phyloP scores from a whole-genome alignment of 2,888 invertebrate genomes.

The Dryadula phaetusa region DNA sequence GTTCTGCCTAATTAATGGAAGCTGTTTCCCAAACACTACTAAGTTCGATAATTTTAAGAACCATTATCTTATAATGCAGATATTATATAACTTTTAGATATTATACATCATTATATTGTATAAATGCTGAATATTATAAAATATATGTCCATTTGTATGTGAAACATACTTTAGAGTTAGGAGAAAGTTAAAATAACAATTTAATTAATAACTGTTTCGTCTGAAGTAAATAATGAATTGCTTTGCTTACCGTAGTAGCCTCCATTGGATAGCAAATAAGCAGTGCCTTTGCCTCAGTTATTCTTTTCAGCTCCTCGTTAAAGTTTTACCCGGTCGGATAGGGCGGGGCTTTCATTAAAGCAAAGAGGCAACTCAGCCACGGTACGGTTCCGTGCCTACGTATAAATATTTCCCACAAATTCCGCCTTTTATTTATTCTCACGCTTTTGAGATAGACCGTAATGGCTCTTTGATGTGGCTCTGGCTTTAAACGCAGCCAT shows the following conservation, averaged over 20 bases:
- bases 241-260: slow-evolving; percentile 38
- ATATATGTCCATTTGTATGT: not conserved
- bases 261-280: slow-evolving; percentile 54
- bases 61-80: slow-evolving; percentile 27
- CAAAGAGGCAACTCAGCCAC: slow-evolving; percentile 72
- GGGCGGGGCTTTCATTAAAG: slow-evolving; percentile 76
- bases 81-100: not conserved
- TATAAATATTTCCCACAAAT: slow-evolving; percentile 79
- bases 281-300: slow-evolving; percentile 57
- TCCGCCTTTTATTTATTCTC: slow-evolving; percentile 79
- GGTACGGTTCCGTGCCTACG: slow-evolving; percentile 63
- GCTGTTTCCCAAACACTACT: slow-evolving; percentile 68
- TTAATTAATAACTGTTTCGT: slow-evolving; percentile 34
- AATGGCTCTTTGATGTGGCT: slow-evolving; percentile 82
- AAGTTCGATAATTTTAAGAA: slow-evolving; percentile 65
- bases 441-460: slow-evolving; percentile 78
- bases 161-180: not conserved
- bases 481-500: slow-evolving; percentile 64
- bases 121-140: not conserved
- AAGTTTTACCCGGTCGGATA: slow-evolving; percentile 68
- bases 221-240: slow-evolving; percentile 36
- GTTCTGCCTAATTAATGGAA: slow-evolving; percentile 81
- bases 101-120: not conserved
- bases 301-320: slow-evolving; percentile 66
- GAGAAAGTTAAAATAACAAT: not conserved